Evolutionary conservation across 2,113 vertebrate genomes (phyloP).

Genomic region (Mustela nigripes): DNA sequence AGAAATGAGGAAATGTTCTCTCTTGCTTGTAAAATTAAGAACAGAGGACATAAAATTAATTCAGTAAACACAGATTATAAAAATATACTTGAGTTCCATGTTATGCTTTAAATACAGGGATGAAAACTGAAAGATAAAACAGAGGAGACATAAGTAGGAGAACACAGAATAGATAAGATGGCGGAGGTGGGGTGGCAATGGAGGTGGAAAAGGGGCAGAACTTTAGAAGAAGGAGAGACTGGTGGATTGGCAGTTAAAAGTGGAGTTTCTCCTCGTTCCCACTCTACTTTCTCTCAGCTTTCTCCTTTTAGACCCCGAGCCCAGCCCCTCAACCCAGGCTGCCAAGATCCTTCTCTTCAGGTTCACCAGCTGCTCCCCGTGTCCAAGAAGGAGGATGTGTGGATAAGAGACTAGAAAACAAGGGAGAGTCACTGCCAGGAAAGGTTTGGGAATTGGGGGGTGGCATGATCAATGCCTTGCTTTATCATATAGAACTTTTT

Average conservation of each 20-base stretch:
- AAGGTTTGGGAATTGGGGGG: neutral
- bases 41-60: slow-evolving; percentile 48
- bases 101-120: slow-evolving; percentile 31
- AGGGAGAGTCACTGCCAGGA: no score
- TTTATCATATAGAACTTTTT: neutral
- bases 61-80: slow-evolving; percentile 46
- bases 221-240: neutral
- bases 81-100: slow-evolving; percentile 38
- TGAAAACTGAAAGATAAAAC: neutral
- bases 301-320: neutral
- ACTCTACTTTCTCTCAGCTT: neutral
- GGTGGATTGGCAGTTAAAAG: neutral
- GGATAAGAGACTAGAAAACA: neutral
- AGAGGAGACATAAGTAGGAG: neutral
- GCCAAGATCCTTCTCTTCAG: neutral
- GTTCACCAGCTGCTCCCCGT: neutral
- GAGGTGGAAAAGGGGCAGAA: neutral
- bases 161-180: neutral
- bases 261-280: neutral
- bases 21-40: slow-evolving; percentile 56
- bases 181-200: neutral
- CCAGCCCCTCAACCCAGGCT: neutral
- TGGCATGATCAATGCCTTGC: neutral
- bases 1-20: slow-evolving; percentile 57
- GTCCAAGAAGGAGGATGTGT: no score